Evolutionary conservation across 1,140 invertebrate genomes (phyloP).

Genomic region (Ptiloglossa arizonensis): DNA sequence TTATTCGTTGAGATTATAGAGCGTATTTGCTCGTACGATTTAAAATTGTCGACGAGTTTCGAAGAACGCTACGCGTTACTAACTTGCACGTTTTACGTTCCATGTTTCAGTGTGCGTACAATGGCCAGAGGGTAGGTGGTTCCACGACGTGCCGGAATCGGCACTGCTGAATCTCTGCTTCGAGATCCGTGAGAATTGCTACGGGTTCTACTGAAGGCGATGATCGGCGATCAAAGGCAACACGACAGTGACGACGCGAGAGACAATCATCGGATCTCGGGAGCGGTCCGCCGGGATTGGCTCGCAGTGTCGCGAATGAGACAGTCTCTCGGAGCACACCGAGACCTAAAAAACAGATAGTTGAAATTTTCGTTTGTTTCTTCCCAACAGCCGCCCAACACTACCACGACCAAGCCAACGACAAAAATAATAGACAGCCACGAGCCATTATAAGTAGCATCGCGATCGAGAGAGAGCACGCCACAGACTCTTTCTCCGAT

Average conservation of each 20-base stretch:
- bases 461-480: constrained; percentile 1
- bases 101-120: constrained; percentile 92
- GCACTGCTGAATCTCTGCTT: constrained; percentile 79
- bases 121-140: constrained; percentile 91
- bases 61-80: not conserved
- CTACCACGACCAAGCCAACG: constrained; percentile 69
- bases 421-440: constrained; percentile 52
- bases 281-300: not conserved
- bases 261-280: constrained; percentile 31
- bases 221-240: constrained; percentile 64
- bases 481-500: constrained; percentile 24
- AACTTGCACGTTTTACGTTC: constrained; percentile 13
- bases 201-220: constrained; percentile 78
- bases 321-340: constrained; percentile 33
- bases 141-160: constrained; percentile 79
- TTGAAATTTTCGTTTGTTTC: constrained; percentile 58
- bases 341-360: constrained; percentile 21
- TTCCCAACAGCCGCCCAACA: constrained; percentile 65
- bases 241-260: constrained; percentile 61
- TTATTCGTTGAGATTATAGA: no score
- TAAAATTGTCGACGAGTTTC: no score
- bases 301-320: constrained; percentile 35
- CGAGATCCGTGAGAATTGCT: constrained; percentile 78
- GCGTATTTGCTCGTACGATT: no score
- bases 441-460: constrained; percentile 12